Base-by-base conservation (phyloP, 2,113 vertebrate species). In the Albula glossodonta region DNA sequence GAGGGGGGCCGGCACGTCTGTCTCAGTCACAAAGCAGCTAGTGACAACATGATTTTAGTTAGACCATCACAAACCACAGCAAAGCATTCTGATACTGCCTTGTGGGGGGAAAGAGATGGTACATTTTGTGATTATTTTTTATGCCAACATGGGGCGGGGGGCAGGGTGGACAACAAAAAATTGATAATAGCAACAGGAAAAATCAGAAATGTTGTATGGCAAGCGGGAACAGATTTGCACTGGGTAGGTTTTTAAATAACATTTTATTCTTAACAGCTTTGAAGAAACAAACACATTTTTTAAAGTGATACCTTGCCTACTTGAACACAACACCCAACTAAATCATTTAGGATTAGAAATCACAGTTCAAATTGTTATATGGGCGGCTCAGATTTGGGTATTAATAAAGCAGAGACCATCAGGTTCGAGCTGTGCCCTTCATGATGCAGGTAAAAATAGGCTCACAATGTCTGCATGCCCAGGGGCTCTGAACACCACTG, bases 31-130 rank as follows among this genome's bases (percentile, higher is more conserved):
- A 79, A 79, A 79, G 41, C 48, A 48, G 11, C 13, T 52, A 41
- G 66, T 51, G 79, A 84, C n/a, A 48, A n/a, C 41, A 53, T 31
- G 80, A 77, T 86, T 86, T 49, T 51, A 52, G 77, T 82, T 49
- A 82, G 87, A 70, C 78, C 83, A 49, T 52, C 6, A 53, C 63
- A 66, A 51, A 63, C 81, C 52, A 52, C 25, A 86, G 82, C 83
- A 25, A 3, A 53, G 79, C 10, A 84, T 82, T 85, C 53, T 82
- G 85, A 87, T 78, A 77, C 41, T 66, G 79, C 82, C 52, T 49
- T 5, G 4, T 9, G 25, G 52, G 70, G 25, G 10, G 13, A 48
- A 41, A 41, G 31, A 79, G 25, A 17, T 50, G 78, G 78, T 74
- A 74, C 52, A 60, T 60, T 82, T 25, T 52, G 50, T 48, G 15